Evolutionary conservation across 2,888 invertebrate species (phyloP).

Genomic region (Dryobotodes eremita): DNA sequence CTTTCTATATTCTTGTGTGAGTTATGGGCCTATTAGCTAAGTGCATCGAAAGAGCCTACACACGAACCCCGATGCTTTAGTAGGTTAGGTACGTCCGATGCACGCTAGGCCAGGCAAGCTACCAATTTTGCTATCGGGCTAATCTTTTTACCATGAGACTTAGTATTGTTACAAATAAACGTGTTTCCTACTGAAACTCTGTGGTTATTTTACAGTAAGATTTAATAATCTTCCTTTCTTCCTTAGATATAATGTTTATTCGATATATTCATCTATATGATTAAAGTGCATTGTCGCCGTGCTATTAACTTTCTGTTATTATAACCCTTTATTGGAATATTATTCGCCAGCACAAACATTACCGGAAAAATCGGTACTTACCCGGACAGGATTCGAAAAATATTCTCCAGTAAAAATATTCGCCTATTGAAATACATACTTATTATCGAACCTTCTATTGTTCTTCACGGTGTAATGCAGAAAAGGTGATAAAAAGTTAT

Average conservation of each 20-base stretch:
- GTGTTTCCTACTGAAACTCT: not conserved
- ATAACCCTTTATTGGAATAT: not conserved
- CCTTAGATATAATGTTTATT: not conserved
- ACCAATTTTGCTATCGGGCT: not conserved
- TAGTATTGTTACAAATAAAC: not conserved
- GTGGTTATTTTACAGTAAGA: not conserved
- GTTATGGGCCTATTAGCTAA: not conserved
- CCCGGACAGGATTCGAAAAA: not conserved
- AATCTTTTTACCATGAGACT: conserved; percentile 2
- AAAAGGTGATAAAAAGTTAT: too few species aligned
- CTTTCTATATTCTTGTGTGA: not conserved
- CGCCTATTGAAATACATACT: not conserved
- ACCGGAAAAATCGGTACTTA: not conserved
- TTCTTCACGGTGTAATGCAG: not conserved
- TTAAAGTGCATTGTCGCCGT: not conserved
- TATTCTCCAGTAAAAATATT: not conserved
- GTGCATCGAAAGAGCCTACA: not conserved
- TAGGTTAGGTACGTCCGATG: conserved; percentile 13
- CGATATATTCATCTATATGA: not conserved
- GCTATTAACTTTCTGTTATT: not conserved
- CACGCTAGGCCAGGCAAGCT: conserved; percentile 8
- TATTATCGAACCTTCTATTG: not conserved
- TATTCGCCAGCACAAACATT: not conserved
- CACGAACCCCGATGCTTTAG: conserved; percentile 2
- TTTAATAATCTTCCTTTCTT: not conserved